Percentiles rank a stretch among this genome's conserved stretches.
phyloP scores from a whole-genome alignment of 2,888 invertebrate genomes.

The Dastarcus helophoroides region DNA sequence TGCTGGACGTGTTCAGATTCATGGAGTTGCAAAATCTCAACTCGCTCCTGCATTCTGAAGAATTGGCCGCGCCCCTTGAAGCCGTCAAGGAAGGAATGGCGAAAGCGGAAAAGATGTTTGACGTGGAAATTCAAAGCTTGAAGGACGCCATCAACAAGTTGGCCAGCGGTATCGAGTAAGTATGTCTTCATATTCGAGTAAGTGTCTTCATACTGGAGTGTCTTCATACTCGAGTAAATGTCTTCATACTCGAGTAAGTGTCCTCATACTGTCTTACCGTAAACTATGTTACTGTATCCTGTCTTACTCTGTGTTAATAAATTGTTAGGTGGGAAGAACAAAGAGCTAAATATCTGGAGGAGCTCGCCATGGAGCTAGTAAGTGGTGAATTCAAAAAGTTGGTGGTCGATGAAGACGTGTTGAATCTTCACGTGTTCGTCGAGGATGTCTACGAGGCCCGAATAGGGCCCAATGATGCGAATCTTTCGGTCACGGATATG shows the following conservation, averaged over 20 bases:
- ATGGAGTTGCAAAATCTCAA: slow-evolving; percentile 54
- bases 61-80: slow-evolving; percentile 42
- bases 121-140: slow-evolving; percentile 33
- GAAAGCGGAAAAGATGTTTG: slow-evolving; percentile 34
- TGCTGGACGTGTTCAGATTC: slow-evolving; percentile 45
- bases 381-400: slow-evolving; percentile 45
- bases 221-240: background rate
- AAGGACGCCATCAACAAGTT: slow-evolving; percentile 35
- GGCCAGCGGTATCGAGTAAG: slow-evolving; percentile 34
- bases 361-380: slow-evolving; percentile 44
- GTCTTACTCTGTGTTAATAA: no score
- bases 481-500: slow-evolving; percentile 43
- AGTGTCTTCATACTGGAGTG: slow-evolving; percentile 9
- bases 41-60: slow-evolving; percentile 48
- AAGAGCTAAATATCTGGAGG: slow-evolving; percentile 40
- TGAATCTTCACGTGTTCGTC: slow-evolving; percentile 47
- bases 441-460: slow-evolving; percentile 53
- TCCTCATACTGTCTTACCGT: no score
- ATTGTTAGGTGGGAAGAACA: slow-evolving; percentile 43
- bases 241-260: no score
- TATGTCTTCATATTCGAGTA: slow-evolving; percentile 29
- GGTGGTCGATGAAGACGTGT: slow-evolving; percentile 43
- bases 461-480: slow-evolving; percentile 45
- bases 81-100: slow-evolving; percentile 39
- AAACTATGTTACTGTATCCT: no score